Evolutionary conservation across 2,113 vertebrate genomes (phyloP), one percentile per base, ranked within the genome.

Genomic region (Caranx melampygus): DNA sequence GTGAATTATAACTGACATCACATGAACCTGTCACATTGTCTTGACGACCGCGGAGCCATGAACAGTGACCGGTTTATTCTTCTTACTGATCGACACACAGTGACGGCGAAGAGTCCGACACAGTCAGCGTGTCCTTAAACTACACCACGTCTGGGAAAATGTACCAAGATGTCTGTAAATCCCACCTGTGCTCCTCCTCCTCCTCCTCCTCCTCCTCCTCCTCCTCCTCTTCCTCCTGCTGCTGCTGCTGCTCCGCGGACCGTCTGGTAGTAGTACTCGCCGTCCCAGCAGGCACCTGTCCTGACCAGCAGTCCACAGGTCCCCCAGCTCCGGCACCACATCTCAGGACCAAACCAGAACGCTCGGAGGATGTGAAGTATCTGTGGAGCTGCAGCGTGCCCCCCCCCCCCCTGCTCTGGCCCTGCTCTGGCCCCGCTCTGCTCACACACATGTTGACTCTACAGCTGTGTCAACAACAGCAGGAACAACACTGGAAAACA

Each of bases 401-500:
- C 1, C 34, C 42, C 40, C 33, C 7, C 14, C 7, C 26, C 51
- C 4, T 4, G 4, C 0, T 1, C 55, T 6, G 44, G 9, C 6
- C 37, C 58, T 71, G 34, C 3, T 33, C 84, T 81, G 10, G 0
- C 4, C 37, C 58, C 69, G 34, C 3, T 33, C 84, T 81, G 10
- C 0, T 2, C 11, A 26, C 26, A 26, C 26, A 51, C 68, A 67
- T 90, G 77, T 92, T 92, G 88, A 89, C 92, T 91, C 68, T 86
- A 73, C 73, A 93, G 90, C 92, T 93, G 92, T 66, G 93, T 94
- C 90, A 93, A 94, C 89, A 94, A 82, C 20, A n/a, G 3, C 1
- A 35, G 64, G 87, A 88, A 87, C 83, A 78, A 79, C 78, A 86
- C 85, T 79, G 68, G 85, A 83, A 74, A 91, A 91, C 86, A 91